phyloP scores from a whole-genome alignment of 1,140 invertebrate genomes.

The Eurosta solidaginis region DNA sequence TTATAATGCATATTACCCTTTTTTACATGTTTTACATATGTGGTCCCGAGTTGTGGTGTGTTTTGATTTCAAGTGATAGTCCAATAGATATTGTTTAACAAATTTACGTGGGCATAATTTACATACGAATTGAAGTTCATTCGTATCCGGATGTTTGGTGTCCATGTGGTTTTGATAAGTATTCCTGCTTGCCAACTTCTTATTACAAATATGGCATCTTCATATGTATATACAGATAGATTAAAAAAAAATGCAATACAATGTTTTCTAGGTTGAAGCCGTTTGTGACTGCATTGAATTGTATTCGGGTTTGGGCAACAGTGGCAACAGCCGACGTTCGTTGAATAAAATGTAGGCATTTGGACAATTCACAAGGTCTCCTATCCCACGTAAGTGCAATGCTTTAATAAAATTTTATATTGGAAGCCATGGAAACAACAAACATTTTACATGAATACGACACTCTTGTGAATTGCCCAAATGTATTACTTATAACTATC shows the following conservation, averaged over 20 bases:
- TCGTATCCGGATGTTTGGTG: neutral
- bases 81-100: constrained; percentile 50
- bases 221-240: neutral
- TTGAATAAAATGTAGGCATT: too few species aligned
- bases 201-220: constrained; percentile 17
- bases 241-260: neutral
- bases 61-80: constrained; percentile 50
- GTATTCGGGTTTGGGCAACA: too few species aligned
- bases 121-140: constrained; percentile 28
- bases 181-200: constrained; percentile 7
- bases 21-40: constrained; percentile 43
- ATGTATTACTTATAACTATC: too few species aligned
- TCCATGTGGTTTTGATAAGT: constrained; percentile 24
- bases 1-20: neutral
- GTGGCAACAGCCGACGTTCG: too few species aligned
- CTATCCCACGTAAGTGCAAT: too few species aligned
- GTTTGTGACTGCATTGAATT: too few species aligned
- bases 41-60: constrained; percentile 49
- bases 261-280: neutral
- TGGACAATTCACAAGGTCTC: too few species aligned
- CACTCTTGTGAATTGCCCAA: too few species aligned
- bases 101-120: constrained; percentile 50
- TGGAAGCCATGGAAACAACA: too few species aligned
- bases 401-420: too few species aligned
- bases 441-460: too few species aligned